phyloP scores from a whole-genome alignment of 2,888 invertebrate species.

The Leptopilina myrica region DNA sequence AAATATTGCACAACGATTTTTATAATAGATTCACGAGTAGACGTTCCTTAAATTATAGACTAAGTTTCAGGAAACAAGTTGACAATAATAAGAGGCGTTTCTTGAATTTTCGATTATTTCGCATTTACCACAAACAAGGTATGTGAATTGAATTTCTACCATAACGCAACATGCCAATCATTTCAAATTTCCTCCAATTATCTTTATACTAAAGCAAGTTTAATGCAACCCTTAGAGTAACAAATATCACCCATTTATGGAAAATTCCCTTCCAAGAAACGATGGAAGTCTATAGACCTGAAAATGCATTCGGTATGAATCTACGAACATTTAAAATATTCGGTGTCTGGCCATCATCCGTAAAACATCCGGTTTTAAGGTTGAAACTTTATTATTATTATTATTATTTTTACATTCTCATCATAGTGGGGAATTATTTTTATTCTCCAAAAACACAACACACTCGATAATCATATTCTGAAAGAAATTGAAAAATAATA shows the following conservation, averaged over 20 bases:
- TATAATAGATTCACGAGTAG: neutral
- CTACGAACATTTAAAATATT: neutral
- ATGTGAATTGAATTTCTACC: neutral
- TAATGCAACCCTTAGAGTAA: neutral
- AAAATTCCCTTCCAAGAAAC: neutral
- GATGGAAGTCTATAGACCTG: slow-evolving; percentile 12
- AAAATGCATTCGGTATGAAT: neutral
- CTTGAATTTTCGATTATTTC: neutral
- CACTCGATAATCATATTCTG: neutral
- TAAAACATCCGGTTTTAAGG: slow-evolving; percentile 9
- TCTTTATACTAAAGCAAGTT: slow-evolving; percentile 1
- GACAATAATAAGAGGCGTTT: neutral
- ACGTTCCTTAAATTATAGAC: neutral
- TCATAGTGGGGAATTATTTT: too few species aligned
- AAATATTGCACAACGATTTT: neutral
- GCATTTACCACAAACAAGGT: too few species aligned
- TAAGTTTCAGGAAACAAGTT: neutral
- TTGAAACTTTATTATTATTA: neutral
- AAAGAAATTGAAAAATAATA: too few species aligned
- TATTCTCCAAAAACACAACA: too few species aligned
- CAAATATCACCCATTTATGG: neutral
- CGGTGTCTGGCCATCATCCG: neutral
- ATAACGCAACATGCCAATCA: slow-evolving; percentile 14
- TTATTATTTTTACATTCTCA: too few species aligned
- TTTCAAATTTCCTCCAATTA: neutral